Evolutionary conservation across 2,797 vertebrate species (phyloP).

Genomic region (Odontamblyopus rebecca): DNA sequence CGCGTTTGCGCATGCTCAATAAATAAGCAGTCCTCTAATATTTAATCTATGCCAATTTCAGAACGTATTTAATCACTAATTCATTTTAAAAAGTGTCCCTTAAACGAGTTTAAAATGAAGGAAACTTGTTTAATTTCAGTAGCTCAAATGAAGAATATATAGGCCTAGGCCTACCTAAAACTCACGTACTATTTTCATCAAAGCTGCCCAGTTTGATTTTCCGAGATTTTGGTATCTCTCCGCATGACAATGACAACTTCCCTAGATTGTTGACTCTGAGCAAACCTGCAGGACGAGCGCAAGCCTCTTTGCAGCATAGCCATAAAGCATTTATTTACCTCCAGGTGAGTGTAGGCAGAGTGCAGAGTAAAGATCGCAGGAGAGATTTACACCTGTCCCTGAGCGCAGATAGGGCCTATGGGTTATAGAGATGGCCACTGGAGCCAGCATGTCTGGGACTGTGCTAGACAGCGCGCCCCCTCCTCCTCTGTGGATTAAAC

Average conservation of each 20-base stretch:
- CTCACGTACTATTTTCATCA: not conserved
- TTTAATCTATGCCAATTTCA: not conserved
- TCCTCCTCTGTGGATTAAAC: constrained; percentile 76
- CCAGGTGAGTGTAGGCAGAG: constrained; percentile 84
- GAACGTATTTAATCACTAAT: not conserved
- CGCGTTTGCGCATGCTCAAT: not conserved
- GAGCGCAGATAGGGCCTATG: constrained; percentile 79
- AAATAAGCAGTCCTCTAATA: not conserved
- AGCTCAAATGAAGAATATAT: not conserved
- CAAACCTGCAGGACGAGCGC: constrained; percentile 36
- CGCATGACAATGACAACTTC: constrained; percentile 36
- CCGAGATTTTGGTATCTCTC: constrained; percentile 1
- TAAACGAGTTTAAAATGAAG: not conserved
- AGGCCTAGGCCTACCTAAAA: not conserved
- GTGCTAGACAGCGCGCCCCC: constrained; percentile 69
- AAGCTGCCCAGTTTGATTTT: not conserved
- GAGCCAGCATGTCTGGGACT: constrained; percentile 94
- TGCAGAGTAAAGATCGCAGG: constrained; percentile 80
- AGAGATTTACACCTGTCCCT: constrained; percentile 97
- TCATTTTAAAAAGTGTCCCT: not conserved
- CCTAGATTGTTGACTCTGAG: constrained; percentile 22
- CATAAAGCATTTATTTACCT: constrained; percentile 84
- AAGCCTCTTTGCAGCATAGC: constrained; percentile 68
- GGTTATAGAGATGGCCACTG: constrained; percentile 93
- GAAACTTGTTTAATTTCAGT: not conserved